Evolutionary conservation across 2,888 invertebrate species (phyloP), one percentile per base, ranked within the genome.

Genomic region (Apodemia duryi): DNA sequence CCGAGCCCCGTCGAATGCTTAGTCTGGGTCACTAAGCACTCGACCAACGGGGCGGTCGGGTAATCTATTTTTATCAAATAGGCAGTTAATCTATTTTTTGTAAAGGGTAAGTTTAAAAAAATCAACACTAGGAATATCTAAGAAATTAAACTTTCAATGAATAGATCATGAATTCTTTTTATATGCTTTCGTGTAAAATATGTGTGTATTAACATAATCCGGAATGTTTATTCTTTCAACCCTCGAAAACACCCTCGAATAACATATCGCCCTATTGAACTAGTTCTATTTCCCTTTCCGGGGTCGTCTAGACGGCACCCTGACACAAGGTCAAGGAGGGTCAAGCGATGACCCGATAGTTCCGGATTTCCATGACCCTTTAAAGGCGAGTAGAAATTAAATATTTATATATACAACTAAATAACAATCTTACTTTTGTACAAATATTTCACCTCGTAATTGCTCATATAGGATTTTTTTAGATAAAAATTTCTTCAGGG

Each of bases 271-370:
- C 64, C 61, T 49, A 21, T 11, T 62, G 46, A 49, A 32, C 62
- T 62, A 62, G 62, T 62, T 57, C 57, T 57, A 57, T 57, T 62
- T 62, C 62, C 46, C 49, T 62, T 62, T 49, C 62, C 54, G 57
- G 57, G 57, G 32, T 57, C 57, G 64, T 64, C 64, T 61, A 64
- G 61, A 64, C 64, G 46, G 64, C 66, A 46, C 51, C 65, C 35
- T 54, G 65, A 65, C 62, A 54, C 63, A 69, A 69, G 71, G 69
- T 71, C 70, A 68, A 69, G 67, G 65, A 69, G 69, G 71, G 71
- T 71, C 69, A 68, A 63, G 67, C 69, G 69, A 70, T 67, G 71
- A 67, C 69, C 67, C 63, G 64, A 61, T 71, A 70, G 67, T 68
- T 65, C 64, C 57, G 57, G 10, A 6, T 57, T 57, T 28, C 57